Evolutionary conservation across 2,113 vertebrate species (phyloP).

Genomic region (Coregonus clupeaformis): DNA sequence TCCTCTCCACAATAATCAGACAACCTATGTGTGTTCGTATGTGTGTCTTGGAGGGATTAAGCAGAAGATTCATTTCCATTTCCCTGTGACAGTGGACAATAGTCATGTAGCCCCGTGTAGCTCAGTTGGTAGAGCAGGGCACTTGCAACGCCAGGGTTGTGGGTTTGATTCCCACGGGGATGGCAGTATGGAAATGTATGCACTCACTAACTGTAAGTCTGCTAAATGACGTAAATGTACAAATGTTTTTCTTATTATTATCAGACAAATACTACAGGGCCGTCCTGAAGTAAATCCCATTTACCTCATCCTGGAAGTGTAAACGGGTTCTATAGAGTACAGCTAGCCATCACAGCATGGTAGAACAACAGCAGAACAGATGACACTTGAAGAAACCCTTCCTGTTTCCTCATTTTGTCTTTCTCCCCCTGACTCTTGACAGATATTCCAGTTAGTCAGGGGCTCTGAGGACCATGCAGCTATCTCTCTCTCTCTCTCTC

Average conservation of each 20-base stretch:
- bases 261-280: background rate
- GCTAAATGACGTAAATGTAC: no score
- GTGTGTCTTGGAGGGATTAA: no score
- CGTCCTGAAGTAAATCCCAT: background rate
- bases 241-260: no score
- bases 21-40: background rate
- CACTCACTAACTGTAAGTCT: no score
- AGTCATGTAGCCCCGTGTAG: no score
- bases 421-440: background rate
- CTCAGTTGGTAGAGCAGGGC: no score
- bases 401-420: background rate
- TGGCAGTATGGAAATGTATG: no score
- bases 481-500: no score
- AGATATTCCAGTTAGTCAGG: background rate
- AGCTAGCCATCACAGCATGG: background rate
- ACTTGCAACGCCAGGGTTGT: no score
- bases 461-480: background rate
- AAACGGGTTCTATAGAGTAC: background rate
- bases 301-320: background rate
- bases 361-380: background rate
- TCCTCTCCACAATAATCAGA: background rate
- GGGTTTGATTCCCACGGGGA: no score
- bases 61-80: no score
- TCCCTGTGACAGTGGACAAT: background rate
- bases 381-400: background rate